Base-by-base conservation (phyloP, 2,113 vertebrate species). In the Oxyruncus cristatus region DNA sequence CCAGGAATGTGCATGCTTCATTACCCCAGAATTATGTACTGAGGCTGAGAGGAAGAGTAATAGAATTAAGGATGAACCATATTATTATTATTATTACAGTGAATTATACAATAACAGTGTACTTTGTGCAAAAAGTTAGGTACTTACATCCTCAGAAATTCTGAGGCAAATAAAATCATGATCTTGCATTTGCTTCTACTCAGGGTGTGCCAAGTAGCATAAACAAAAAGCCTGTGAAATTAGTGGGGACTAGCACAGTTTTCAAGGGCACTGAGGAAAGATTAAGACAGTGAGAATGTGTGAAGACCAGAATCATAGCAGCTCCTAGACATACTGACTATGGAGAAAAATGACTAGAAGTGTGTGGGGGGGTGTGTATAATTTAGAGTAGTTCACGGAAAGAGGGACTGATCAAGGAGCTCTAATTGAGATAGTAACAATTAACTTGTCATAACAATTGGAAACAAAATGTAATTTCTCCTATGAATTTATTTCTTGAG, bases 161-260 rank as follows among this genome's bases (percentile, higher is more conserved):
- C 30, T 27, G 62, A 87, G 68, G 67, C 85, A 91, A 93, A 74
- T 91, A 88, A 92, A 81, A 75, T 91, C 68, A 89, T 82, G 84
- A 89, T 33, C 66, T 73, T 79, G 73, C 32, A 39, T 89, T 95
- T 88, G 33, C 39, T 71, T 81, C 84, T 87, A 44, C 46, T 35
- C 0, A 0, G n/a, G 44, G 49, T 75, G 58, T 76, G 77, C 66
- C 87, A 79, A 23, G 49, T 17, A 81, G 62, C 44, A 79, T 44
- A 96, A 68, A 93, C 44, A 37, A 94, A 95, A 88, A 94, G 44
- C 5, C 66, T 42, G 11, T 19, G 84, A 91, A 79, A 82, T 61
- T 44, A 73, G 0, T 52, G 32, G 28, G 61, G 53, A 89, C 91
- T 85, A 87, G 28, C 1, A 4, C 27, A 37, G 55, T 71, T 91